phyloP scores from a whole-genome alignment of 2,888 invertebrate species.

The Tetrapedia diversipes region DNA sequence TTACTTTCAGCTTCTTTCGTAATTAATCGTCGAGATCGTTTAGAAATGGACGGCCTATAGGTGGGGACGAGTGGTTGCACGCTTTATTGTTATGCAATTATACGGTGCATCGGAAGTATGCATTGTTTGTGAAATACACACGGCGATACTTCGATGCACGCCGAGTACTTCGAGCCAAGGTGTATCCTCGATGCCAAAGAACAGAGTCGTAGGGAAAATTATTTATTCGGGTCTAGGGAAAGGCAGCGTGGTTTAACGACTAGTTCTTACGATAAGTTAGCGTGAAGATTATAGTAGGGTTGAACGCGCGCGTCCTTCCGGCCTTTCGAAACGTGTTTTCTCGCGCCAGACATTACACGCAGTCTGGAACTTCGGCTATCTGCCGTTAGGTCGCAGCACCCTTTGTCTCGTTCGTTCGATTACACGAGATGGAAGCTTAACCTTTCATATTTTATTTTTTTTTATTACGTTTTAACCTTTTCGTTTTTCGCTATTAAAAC shows the following conservation, averaged over 20 bases:
- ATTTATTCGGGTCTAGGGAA: conserved; percentile 42
- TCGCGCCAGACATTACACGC: conserved; percentile 63
- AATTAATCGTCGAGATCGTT: conserved; percentile 25
- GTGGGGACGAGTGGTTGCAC: conserved; percentile 3
- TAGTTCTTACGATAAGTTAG: conserved; percentile 58
- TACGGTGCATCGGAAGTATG: conserved; percentile 6
- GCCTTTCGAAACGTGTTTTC: conserved; percentile 67
- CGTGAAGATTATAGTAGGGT: conserved; percentile 64
- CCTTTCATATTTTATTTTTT: not conserved
- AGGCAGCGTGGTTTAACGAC: conserved; percentile 57
- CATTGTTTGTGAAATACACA: conserved; percentile 10
- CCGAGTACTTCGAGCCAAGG: not conserved
- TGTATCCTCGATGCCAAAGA: conserved; percentile 16
- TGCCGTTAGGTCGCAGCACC: conserved; percentile 66
- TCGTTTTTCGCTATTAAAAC: not conserved
- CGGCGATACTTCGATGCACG: not conserved
- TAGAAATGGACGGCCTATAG: not conserved
- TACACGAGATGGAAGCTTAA: conserved; percentile 21
- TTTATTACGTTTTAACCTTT: not conserved
- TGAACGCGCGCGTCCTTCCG: conserved; percentile 66
- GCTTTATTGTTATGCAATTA: conserved; percentile 34
- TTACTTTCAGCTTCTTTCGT: conserved; percentile 8
- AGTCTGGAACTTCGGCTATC: conserved; percentile 45
- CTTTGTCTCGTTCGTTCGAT: conserved; percentile 40
- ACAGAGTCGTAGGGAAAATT: conserved; percentile 30